Evolutionary conservation across 1,140 invertebrate species (phyloP), one percentile per base, ranked within the genome.

Genomic region (Drosophila auraria): DNA sequence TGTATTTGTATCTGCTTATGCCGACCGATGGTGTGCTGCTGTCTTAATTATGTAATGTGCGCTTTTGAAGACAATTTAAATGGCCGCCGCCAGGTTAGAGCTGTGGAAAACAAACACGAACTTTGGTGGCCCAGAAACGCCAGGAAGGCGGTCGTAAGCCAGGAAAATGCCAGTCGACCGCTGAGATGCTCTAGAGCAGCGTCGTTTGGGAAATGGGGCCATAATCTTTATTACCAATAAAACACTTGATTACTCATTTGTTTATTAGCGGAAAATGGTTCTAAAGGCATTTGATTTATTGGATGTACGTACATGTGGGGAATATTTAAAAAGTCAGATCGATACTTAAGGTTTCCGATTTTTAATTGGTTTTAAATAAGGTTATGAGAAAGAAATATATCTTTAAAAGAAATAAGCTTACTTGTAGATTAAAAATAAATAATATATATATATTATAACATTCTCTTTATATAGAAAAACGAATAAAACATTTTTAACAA

Each of bases 41-140:
- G 86, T 90, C 86, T 89, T 89, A 89, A 90, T 89, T 89, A 89
- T 89, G 86, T 83, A 89, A 89, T 89, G 82, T 73, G 68, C 82
- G 75, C 86, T 86, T 86, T 89, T 84, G 82, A 90, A 90, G 71
- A 90, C 78, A 89, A 89, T 87, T 83, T 89, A 83, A 81, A 83
- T 83, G 78, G 59, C 62, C 61, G 80, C 58, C 72, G 53, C 33
- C 53, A 54, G 53, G 23, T 56, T 17, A 25, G 36, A 82, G 86
- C 84, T 82, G 86, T 90, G 82, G 83, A 90, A 87, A 87, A 74
- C 78, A 90, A 90, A 90, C 81, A 89, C 74, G 77, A 81, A 87
- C 65, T 54, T 78, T 42, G 66, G 38, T 70, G 65, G 75, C 65
- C 74, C 75, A 78, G 58, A 80, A 73, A 74, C 38, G 63, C 56